Conservation (phyloP, 2,888 invertebrate genomes). For the Portevinia maculata region DNA sequence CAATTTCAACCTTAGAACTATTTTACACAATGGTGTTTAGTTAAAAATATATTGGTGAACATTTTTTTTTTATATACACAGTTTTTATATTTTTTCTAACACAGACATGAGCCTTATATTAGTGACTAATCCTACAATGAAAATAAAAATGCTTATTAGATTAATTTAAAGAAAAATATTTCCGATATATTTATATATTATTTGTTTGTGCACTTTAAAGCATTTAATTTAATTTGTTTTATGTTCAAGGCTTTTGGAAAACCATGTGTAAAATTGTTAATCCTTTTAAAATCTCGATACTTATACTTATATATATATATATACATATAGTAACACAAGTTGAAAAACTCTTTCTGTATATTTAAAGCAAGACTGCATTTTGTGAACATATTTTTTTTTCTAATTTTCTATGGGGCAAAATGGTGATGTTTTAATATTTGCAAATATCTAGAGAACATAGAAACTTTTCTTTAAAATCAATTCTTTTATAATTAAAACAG, state of each 20-base stretch:
- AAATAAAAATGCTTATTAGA: constrained; percentile 16
- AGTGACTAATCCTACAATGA: constrained; percentile 23
- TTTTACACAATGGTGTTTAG: constrained; percentile 60
- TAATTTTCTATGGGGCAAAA: constrained; percentile 53
- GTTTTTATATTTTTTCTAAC: constrained; percentile 10
- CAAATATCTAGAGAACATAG: constrained; percentile 48
- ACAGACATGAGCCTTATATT: constrained; percentile 6
- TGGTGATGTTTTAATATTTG: constrained; percentile 60
- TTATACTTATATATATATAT: constrained; percentile 40
- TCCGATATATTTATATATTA: constrained; percentile 2
- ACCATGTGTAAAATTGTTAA: constrained; percentile 64
- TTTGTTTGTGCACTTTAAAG: constrained; percentile 36
- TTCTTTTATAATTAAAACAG: constrained; percentile 29
- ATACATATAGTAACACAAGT: constrained; percentile 41
- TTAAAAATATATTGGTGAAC: not conserved
- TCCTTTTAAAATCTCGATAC: constrained; percentile 19
- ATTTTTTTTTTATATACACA: too few relatives aligned
- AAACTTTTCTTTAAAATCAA: constrained; percentile 42
- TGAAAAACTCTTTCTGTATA: constrained; percentile 45
- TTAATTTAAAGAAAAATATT: not conserved
- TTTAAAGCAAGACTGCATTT: constrained; percentile 63
- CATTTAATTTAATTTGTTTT: constrained; percentile 29
- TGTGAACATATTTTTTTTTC: constrained; percentile 44
- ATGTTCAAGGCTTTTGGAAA: constrained; percentile 31
- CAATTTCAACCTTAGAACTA: constrained; percentile 25